These are phyloP conservation scores for Motacilla alba DNA, from an alignment of 2,113 vertebrate genomes.

Conservation along the genomic window DNA sequence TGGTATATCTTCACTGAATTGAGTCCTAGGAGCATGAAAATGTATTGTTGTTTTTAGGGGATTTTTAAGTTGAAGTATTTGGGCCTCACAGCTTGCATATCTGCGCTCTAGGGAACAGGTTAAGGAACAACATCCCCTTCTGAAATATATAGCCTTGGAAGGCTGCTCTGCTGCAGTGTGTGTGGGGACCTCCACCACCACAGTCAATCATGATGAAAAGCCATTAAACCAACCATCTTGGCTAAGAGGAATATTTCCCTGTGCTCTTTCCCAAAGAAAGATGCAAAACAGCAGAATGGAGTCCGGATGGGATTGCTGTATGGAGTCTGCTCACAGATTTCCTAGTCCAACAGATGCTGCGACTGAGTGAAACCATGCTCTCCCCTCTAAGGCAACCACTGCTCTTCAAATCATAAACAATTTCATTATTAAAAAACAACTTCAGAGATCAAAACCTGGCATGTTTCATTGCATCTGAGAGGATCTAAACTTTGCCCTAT, in stretches of 20 bases:
- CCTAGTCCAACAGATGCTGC: fast-evolving
- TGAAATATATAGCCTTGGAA: background rate
- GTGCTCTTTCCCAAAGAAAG: background rate
- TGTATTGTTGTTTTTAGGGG: background rate
- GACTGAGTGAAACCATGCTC: background rate
- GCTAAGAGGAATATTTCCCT: background rate
- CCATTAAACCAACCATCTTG: background rate
- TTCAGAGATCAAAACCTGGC: background rate
- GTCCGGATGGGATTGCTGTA: background rate
- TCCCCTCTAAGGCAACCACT: background rate
- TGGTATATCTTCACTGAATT: background rate
- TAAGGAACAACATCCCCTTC: background rate
- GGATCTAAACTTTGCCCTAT: background rate
- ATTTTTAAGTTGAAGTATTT: background rate
- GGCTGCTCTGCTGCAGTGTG: background rate
- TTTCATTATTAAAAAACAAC: background rate
- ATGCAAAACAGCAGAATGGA: background rate
- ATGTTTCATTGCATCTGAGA: background rate
- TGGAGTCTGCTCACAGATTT: background rate
- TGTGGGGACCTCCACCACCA: background rate
- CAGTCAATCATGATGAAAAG: background rate
- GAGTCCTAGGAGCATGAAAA: background rate
- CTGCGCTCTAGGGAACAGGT: background rate
- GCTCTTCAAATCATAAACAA: background rate
- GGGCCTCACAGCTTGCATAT: background rate